These are phyloP conservation scores for Sorex araneus DNA, from an alignment of 2,113 vertebrate genomes.

Conservation along the genomic window DNA sequence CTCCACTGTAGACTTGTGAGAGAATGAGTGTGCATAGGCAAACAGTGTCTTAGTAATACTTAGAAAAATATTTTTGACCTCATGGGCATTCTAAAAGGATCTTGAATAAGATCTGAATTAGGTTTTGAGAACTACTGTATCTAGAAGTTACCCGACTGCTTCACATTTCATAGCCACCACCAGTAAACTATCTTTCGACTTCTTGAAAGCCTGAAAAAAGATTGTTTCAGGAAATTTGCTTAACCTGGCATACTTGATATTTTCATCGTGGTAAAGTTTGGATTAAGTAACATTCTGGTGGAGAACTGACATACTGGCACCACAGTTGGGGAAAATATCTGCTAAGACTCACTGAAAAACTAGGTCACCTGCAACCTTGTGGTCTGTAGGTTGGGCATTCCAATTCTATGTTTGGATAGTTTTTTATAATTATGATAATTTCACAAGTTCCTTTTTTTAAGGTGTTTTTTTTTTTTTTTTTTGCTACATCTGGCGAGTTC, in stretches of 20 bases:
- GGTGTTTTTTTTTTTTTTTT: too few species aligned
- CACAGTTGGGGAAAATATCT: slow-evolving; percentile 62
- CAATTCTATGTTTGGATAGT: slow-evolving; percentile 53
- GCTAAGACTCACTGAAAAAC: slow-evolving; percentile 52
- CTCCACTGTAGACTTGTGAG: neutral
- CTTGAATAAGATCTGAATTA: neutral
- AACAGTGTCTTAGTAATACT: slow-evolving; percentile 19
- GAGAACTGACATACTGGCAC: slow-evolving; percentile 49
- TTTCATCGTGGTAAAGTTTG: slow-evolving; percentile 67
- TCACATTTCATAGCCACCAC: neutral
- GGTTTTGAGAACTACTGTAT: slow-evolving; percentile 50
- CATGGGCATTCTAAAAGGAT: neutral
- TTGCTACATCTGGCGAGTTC: too few species aligned
- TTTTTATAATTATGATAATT: slow-evolving; percentile 42
- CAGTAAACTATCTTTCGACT: slow-evolving; percentile 55
- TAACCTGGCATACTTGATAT: slow-evolving; percentile 26
- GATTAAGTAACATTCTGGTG: slow-evolving; percentile 62
- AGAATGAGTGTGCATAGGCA: slow-evolving; percentile 51
- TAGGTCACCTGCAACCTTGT: slow-evolving; percentile 41
- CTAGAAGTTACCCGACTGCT: slow-evolving; percentile 20
- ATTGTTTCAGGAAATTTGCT: slow-evolving; percentile 63
- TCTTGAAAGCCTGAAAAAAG: slow-evolving; percentile 58
- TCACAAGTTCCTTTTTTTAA: neutral
- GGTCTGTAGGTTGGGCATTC: slow-evolving; percentile 40
- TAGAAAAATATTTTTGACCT: slow-evolving; percentile 57